phyloP scores from a whole-genome alignment of 2,113 vertebrate genomes.

The Anolis sagrei region DNA sequence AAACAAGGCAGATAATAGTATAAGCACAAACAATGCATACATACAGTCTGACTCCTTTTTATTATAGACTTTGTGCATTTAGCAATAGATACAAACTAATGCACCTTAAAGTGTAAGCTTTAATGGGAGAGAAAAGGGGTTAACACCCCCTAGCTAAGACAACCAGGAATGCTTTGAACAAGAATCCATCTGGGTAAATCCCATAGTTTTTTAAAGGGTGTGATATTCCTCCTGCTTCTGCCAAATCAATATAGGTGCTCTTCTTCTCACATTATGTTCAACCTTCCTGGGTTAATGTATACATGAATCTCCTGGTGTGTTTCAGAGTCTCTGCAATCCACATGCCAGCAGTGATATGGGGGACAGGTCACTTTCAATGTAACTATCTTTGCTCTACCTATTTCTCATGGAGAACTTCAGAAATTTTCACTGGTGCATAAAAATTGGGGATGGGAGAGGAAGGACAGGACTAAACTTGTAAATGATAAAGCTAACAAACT shows the following conservation, averaged over 20 bases:
- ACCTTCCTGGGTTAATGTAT: neutral
- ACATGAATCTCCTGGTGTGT: neutral
- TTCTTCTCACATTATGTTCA: neutral
- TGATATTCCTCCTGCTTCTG: neutral
- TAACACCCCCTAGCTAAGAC: neutral
- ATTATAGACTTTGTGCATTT: neutral
- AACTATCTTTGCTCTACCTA: neutral
- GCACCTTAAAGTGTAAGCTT: neutral
- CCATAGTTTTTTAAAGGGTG: no score
- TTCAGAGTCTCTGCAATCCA: neutral
- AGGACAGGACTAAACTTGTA: neutral
- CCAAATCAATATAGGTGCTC: neutral
- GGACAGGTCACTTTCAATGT: neutral
- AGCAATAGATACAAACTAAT: neutral
- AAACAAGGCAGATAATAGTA: neutral
- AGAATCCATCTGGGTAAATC: neutral
- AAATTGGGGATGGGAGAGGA: neutral
- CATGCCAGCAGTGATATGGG: neutral
- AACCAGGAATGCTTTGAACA: neutral
- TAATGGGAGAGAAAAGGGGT: neutral
- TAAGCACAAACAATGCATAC: neutral
- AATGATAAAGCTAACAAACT: neutral
- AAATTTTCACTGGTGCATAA: neutral
- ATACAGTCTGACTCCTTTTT: neutral
- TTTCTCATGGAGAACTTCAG: neutral